Evolutionary conservation across 2,888 invertebrate species (phyloP).

Genomic region (Marronus borbonicus): DNA sequence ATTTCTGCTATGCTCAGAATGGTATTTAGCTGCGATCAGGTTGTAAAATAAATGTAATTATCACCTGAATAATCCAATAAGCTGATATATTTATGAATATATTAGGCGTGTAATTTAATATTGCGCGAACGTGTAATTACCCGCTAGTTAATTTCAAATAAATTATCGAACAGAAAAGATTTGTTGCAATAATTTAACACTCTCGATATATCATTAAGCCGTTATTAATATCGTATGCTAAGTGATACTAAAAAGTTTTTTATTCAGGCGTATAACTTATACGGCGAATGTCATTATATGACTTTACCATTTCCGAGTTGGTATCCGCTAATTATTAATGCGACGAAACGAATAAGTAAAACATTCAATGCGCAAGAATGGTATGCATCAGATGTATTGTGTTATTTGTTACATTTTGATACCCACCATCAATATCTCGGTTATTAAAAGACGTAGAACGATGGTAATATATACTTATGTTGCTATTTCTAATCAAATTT

Average conservation of each 20-base stretch:
- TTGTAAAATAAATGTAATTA: slow-evolving; percentile 27
- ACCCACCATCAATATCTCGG: too few species aligned
- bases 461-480: too few species aligned
- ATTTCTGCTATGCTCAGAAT: background rate
- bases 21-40: background rate
- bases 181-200: slow-evolving; percentile 42
- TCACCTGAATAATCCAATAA: slow-evolving; percentile 18
- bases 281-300: background rate
- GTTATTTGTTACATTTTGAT: too few species aligned
- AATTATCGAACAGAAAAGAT: slow-evolving; percentile 28
- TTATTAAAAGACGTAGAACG: too few species aligned
- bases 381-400: too few species aligned
- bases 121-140: slow-evolving; percentile 29
- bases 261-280: background rate
- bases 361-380: too few species aligned
- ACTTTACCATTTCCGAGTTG: background rate
- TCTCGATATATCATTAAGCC: slow-evolving; percentile 23
- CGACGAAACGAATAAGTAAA: too few species aligned
- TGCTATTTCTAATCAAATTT: too few species aligned
- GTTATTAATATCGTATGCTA: slow-evolving; percentile 20
- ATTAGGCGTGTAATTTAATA: slow-evolving; percentile 21
- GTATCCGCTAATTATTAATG: too few species aligned
- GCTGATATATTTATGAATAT: slow-evolving; percentile 31
- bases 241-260: slow-evolving; percentile 10
- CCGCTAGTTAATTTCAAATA: slow-evolving; percentile 35